phyloP scores from a whole-genome alignment of 2,888 invertebrate species.

The Idaea biselata region DNA sequence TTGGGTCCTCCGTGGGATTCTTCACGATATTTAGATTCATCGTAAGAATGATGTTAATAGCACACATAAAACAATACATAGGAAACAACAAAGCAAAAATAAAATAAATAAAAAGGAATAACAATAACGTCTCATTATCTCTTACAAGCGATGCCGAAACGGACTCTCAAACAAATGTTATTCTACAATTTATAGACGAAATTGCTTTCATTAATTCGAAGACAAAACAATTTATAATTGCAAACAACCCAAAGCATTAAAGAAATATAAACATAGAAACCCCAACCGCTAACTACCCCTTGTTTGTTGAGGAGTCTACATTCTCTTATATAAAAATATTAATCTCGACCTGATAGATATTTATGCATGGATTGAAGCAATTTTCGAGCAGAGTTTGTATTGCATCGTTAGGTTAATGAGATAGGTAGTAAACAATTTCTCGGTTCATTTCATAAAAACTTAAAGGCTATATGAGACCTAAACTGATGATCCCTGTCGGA shows the following conservation, averaged over 20 bases:
- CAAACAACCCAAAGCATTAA: slow-evolving; percentile 33
- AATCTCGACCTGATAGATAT: slow-evolving; percentile 14
- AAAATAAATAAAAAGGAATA: no score
- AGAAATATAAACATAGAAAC: slow-evolving; percentile 33
- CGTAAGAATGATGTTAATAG: no score
- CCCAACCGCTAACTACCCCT: slow-evolving; percentile 52
- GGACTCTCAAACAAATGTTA: slow-evolving; percentile 33
- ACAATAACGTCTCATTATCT: neutral
- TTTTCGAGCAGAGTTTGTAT: slow-evolving; percentile 16
- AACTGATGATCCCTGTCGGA: no score
- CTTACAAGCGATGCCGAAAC: neutral
- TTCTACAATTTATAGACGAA: slow-evolving; percentile 5
- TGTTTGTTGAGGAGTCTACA: slow-evolving; percentile 65
- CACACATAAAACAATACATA: no score
- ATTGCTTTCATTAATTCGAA: slow-evolving; percentile 2
- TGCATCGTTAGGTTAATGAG: slow-evolving; percentile 66
- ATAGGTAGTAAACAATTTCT: slow-evolving; percentile 23
- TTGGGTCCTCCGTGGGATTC: no score
- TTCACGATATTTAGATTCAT: no score
- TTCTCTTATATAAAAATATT: slow-evolving; percentile 37
- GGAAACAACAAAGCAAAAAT: no score
- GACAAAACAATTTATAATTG: slow-evolving; percentile 38
- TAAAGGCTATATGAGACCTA: neutral
- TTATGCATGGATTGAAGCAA: slow-evolving; percentile 14
- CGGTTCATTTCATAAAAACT: neutral